Evolutionary conservation across 2,797 vertebrate genomes (phyloP), one percentile per base, ranked within the genome.

Genomic region (Lepilemur septentrionalis): DNA sequence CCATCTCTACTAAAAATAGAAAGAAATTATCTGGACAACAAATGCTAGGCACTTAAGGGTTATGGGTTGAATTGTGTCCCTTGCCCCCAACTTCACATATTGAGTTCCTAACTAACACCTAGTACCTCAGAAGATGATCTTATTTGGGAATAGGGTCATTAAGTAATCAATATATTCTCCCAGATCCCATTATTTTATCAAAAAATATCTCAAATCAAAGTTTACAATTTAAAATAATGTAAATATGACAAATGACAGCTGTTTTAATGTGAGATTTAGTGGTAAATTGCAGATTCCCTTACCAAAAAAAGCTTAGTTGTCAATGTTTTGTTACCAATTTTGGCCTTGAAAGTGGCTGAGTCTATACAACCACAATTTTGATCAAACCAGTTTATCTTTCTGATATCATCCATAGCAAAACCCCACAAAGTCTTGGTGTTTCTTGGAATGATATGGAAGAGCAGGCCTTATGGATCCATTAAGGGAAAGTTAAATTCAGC

Each of bases 211-310:
- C 41, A 14, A 46, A 65, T 67, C n/a, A 75, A 88, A 57, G 92
- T 93, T 94, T 81, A 80, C 20, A 91, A 79, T 80, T 70, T 57
- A 41, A 93, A 91, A 30, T 57, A 84, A 83, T 35, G 5, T 59
- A 63, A 70, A 30, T 84, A 70, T 35, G 67, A 94, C 17, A 92
- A 72, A 23, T 73, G 70, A 78, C 5, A 88, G 32, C 25, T 73
- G 23, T 43, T 85, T 75, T 80, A 48, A 76, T 46, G 30, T 75
- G 72, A 65, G 63, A 50, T 69, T 91, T 83, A 55, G 57, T 75
- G 81, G 46, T 73, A 83, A 67, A 55, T 13, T 75, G 15, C 5
- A 83, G 70, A 87, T 14, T 69, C 28, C n/a, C 63, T 94, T 78
- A 79, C 25, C 25, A 4, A 48, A 72, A 57, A 93, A 85, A 76